A percentile compares a stretch with the other conserved stretches of the same genome.
Conservation (phyloP, 2,797 vertebrate genomes). For the Cygnus olor region DNA sequence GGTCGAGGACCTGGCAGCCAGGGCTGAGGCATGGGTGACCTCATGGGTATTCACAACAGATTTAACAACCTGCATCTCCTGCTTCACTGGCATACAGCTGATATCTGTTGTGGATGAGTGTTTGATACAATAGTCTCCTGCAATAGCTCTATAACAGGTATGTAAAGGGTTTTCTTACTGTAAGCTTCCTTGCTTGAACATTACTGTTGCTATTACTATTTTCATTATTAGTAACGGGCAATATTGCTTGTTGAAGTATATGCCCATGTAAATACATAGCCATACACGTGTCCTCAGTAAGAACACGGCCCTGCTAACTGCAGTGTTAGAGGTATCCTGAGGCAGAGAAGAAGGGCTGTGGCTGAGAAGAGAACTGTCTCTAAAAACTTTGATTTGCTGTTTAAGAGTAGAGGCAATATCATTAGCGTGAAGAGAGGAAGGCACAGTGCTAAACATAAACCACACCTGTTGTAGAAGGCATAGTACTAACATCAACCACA, state of each 20-base stretch:
- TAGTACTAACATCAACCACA: not conserved
- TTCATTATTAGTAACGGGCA: not conserved
- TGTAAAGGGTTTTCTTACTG: not conserved
- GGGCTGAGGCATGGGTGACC: not conserved
- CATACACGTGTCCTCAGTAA: not conserved
- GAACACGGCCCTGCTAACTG: not conserved
- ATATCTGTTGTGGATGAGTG: not conserved
- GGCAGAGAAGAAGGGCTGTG: not conserved
- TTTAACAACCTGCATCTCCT: not conserved
- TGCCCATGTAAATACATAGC: not conserved
- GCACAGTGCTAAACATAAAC: not conserved
- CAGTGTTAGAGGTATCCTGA: not conserved
- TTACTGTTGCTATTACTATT: not conserved
- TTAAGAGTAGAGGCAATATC: not conserved
- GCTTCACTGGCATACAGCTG: not conserved
- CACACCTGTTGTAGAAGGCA: not conserved
- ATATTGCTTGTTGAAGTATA: not conserved
- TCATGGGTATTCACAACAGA: slow-evolving; percentile 26
- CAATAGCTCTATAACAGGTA: not conserved
- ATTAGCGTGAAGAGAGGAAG: not conserved
- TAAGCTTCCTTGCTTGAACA: not conserved
- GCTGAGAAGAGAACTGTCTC: not conserved
- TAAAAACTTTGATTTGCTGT: not conserved
- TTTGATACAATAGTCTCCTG: not conserved
- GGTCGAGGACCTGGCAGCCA: not conserved